Evolutionary conservation across 2,888 invertebrate genomes (phyloP), one percentile per base, ranked within the genome.

Genomic region (Torymus aiolomorphi): DNA sequence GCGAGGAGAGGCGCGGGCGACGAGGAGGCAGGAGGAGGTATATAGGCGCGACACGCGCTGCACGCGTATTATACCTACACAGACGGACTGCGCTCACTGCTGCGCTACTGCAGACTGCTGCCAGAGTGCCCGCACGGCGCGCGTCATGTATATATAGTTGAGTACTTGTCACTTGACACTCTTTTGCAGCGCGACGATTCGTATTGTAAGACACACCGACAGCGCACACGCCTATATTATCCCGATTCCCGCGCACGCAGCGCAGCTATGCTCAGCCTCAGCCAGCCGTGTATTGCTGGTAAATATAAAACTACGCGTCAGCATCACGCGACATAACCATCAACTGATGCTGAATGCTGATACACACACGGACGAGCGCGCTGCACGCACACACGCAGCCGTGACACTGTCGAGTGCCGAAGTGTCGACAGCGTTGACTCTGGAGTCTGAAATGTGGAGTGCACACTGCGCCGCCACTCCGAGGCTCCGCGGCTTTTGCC

Each of bases 261-360:
- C 42, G 42, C 42, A 8, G 42, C 42, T 42, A 8, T 8, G 8
- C 42, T 42, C 31, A 24, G 24, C 2, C 24, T 24, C 31, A 42
- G 42, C 42, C 42, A 42, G 42, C 42, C 42, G 42, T 59, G 71
- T 56, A 49, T 52, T 31, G 66, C 12, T 61, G 54, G 67, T 74
- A 75, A 70, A 78, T 73, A 79, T 52, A 59, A 69, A 78, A 56
- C 62, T 74, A 74, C 74, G 78, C 78, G 78, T 79, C 74, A 79
- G 69, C 78, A 74, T 79, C 78, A 79, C 78, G 78, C 61, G 66
- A 70, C 78, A 14, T 42, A 62, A 13, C 56, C 31, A 42, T 42
- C 52, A 49, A 65, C 62, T 54, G 31, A 18, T 54, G 12, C 14
- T 42, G 63, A 42, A 18, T 54, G 12, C 14, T 42, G 63, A 42